Evolutionary conservation across 2,797 vertebrate genomes (phyloP), one percentile per base, ranked within the genome.

Genomic region (Rhadinocentrus ornatus): DNA sequence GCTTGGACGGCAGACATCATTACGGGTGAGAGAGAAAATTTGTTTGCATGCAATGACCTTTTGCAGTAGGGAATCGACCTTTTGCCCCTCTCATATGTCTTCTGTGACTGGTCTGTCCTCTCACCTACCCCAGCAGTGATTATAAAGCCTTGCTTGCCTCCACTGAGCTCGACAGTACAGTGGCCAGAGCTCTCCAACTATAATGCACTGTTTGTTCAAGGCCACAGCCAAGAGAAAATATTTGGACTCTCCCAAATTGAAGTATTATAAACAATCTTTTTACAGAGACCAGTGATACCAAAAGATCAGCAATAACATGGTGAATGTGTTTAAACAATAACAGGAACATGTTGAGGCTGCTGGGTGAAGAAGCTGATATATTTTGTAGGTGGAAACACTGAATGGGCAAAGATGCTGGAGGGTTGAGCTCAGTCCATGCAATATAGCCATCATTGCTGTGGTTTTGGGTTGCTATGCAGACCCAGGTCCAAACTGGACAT

Each of bases 181-280:
- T 82, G 85, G 82, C 75, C 86, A 60, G 54, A 77, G 85, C 72
- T 78, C 64, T 92, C 91, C 87, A 93, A 94, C 89, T 92, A 93
- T 91, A 94, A 93, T 79, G 92, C 6, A 50, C 82, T 90, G 93
- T 93, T 94, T 94, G 90, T 93, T 93, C 78, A 92, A 94, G 84
- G 84, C 89, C 86, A 77, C 78, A 84, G 89, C 91, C 89, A 86
- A 89, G 78, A 77, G 79, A 89, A 93, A 93, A 94, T 94, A 94
- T 95, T 94, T 93, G 85, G 91, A 93, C 86, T 93, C 86, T 90
- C 83, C 89, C 79, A 92, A 93, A 93, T 90, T 91, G 79, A 93
- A 91, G 86, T 90, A 93, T 92, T 93, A 83, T 84, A 93, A 93
- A 94, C 91, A 94, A 86, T 90, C 80, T 89, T 90, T 88, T 93